A percentile compares a stretch with the other conserved stretches of the same genome.
Evolutionary conservation across 2,113 vertebrate genomes (phyloP).

Genomic region (Bungarus multicinctus): DNA sequence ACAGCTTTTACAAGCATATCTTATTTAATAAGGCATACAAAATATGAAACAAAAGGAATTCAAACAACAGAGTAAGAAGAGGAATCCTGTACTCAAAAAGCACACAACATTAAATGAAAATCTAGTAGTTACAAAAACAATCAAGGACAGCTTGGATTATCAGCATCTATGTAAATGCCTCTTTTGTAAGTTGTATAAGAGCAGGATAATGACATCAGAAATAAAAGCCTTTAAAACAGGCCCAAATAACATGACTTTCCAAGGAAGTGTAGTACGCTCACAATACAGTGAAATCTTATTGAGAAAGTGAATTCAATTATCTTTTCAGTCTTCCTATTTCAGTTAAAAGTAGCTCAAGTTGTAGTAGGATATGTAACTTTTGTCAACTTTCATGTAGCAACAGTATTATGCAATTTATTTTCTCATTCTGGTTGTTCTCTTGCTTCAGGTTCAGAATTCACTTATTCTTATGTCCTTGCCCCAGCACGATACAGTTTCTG

Average conservation of each 20-base stretch:
- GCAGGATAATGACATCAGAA: conserved; percentile 62
- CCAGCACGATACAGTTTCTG: background rate
- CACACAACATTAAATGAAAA: conserved; percentile 63
- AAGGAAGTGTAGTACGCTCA: conserved; percentile 77
- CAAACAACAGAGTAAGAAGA: conserved; percentile 56
- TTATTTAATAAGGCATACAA: conserved; percentile 45
- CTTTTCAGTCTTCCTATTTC: conserved; percentile 69
- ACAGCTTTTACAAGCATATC: conserved; percentile 48
- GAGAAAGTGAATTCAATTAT: conserved; percentile 71
- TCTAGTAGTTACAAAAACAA: conserved; percentile 53
- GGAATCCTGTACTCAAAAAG: conserved; percentile 69
- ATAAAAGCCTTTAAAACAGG: conserved; percentile 80
- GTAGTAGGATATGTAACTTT: conserved; percentile 63
- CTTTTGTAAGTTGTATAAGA: conserved; percentile 55
- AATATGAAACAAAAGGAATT: conserved; percentile 57
- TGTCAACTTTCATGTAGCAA: conserved; percentile 54
- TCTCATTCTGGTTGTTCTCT: conserved; percentile 20
- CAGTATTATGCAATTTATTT: conserved; percentile 44
- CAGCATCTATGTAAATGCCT: conserved; percentile 58
- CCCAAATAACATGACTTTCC: conserved; percentile 75
- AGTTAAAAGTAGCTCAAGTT: conserved; percentile 67
- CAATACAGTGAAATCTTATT: conserved; percentile 76
- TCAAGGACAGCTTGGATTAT: conserved; percentile 53
- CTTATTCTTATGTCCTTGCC: conserved; percentile 46
- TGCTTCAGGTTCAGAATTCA: conserved; percentile 52